Evolutionary conservation across 2,797 vertebrate species (phyloP), one percentile per base, ranked within the genome.

Genomic region (Gallinago stenura): DNA sequence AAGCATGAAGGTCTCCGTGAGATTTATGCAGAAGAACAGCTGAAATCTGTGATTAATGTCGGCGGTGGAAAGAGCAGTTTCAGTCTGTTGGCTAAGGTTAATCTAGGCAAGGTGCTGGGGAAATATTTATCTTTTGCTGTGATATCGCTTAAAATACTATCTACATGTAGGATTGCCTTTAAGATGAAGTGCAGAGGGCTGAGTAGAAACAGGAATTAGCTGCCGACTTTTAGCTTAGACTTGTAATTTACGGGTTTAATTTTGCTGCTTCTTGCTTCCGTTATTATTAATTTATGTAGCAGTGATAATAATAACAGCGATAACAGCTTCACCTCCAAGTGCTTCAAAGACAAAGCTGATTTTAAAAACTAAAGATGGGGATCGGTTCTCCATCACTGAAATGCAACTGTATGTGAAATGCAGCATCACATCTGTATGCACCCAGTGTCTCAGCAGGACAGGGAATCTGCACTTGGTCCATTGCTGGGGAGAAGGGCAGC

Each of bases 171-270:
- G 79, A 83, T 94, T 91, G 64, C 35, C 53, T 93, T 90, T 84
- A 93, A 86, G 69, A 92, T 90, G 28, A 89, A 92, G 45, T 79
- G 26, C 71, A 43, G 69, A 46, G 93, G 50, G 43, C 60, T 94
- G 73, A 60, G 35, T 37, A 94, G 64, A 79, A 87, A 53, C 78
- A 90, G 82, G 76, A 92, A 95, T 93, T 92, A 86, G 84, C 60
- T 95, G 82, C 62, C 0, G 14, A 93, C 61, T 92, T 85, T 78
- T 22, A 87, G 24, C 28, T 89, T n/a, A 82, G 86, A 61, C 33
- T 85, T 95, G 46, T 93, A 96, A 95, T 97, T 95, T 96, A 96
- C 46, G 4, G 31, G 71, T 96, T 95, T 95, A 96, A 92, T 95
- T 97, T 94, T 89, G 21, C 68, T 89, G 50, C 71, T 87, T 50